Evolutionary conservation across 2,797 vertebrate genomes (phyloP).

Genomic region (Bufotes viridis): DNA sequence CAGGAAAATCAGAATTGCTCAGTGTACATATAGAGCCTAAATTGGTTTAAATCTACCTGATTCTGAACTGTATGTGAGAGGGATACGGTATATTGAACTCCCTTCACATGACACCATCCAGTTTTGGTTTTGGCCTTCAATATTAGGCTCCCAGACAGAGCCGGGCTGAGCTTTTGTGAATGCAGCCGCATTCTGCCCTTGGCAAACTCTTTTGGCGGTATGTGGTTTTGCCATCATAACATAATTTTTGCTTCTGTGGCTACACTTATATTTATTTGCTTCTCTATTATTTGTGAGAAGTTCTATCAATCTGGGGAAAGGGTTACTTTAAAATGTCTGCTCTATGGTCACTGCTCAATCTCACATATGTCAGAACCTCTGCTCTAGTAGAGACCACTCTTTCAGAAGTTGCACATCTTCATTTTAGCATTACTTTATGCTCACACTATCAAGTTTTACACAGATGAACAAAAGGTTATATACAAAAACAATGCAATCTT

Average conservation of each 20-base stretch:
- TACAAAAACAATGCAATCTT: background rate
- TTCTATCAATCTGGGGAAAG: background rate
- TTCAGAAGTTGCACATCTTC: background rate
- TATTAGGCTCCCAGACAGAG: background rate
- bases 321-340: background rate
- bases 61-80: background rate
- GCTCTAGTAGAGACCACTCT: background rate
- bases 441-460: background rate
- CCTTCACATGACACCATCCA: background rate
- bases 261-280: background rate
- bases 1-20: no score
- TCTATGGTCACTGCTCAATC: background rate
- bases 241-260: background rate
- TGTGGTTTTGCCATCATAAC: background rate
- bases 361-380: background rate
- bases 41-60: background rate
- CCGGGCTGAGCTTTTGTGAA: background rate
- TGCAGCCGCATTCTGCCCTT: background rate
- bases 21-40: background rate
- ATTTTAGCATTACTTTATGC: background rate
- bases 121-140: background rate
- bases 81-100: background rate
- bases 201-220: background rate
- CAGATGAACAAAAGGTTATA: background rate
- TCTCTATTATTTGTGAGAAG: background rate